phyloP scores from a whole-genome alignment of 2,113 vertebrate genomes.

The Pantherophis guttatus region DNA sequence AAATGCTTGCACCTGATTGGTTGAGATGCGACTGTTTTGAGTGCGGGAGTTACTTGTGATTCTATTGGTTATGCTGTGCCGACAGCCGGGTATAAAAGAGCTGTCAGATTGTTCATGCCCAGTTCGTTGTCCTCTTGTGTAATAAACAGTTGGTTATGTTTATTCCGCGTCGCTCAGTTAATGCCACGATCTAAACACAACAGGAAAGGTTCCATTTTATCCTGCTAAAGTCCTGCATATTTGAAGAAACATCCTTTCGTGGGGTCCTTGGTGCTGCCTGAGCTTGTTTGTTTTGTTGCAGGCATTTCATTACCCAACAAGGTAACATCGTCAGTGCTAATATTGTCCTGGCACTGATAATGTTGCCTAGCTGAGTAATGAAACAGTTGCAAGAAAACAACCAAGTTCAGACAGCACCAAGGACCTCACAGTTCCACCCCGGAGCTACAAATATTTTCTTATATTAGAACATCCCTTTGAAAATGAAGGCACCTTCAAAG shows the following conservation, averaged over 20 bases:
- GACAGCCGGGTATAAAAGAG: too few relatives aligned
- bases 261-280: background rate
- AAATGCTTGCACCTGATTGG: too few relatives aligned
- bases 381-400: background rate
- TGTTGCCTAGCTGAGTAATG: background rate
- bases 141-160: too few relatives aligned
- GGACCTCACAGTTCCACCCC: background rate
- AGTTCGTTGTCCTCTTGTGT: too few relatives aligned
- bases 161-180: too few relatives aligned
- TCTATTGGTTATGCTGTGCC: too few relatives aligned
- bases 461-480: background rate
- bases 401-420: background rate
- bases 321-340: background rate
- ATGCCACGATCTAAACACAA: too few relatives aligned
- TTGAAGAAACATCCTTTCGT: background rate
- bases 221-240: background rate
- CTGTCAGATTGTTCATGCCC: too few relatives aligned
- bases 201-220: background rate
- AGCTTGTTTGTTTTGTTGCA: background rate
- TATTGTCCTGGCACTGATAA: background rate
- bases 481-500: background rate
- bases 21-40: too few relatives aligned
- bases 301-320: background rate
- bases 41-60: too few relatives aligned
- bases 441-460: background rate